These are phyloP conservation scores for Drosophila willistoni DNA, from an alignment of 1,140 invertebrate genomes.

Conservation along the genomic window DNA sequence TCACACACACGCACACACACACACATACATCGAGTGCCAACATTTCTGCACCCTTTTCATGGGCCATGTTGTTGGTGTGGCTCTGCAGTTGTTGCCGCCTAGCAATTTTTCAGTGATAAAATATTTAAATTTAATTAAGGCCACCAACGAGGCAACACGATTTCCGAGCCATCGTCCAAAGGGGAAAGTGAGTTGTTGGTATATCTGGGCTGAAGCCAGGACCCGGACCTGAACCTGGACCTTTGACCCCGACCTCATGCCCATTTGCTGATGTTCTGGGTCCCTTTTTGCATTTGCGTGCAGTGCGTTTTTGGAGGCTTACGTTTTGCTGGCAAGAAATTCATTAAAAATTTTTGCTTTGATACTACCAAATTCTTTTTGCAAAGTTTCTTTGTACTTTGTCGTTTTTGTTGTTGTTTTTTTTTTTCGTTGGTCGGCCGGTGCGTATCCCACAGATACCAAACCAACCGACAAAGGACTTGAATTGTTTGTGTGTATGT, in stretches of 20 bases:
- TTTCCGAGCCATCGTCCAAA: slow-evolving; percentile 70
- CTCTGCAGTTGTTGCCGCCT: slow-evolving; percentile 71
- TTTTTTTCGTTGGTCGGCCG: background rate
- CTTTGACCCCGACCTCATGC: slow-evolving; percentile 37
- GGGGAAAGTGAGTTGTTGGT: slow-evolving; percentile 50
- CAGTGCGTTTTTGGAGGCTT: slow-evolving; percentile 71
- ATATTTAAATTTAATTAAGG: slow-evolving; percentile 83
- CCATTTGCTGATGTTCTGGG: slow-evolving; percentile 20
- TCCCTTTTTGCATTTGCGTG: slow-evolving; percentile 56
- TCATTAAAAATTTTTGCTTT: slow-evolving; percentile 82
- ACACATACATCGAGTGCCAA: slow-evolving; percentile 38
- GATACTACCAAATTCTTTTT: slow-evolving; percentile 79
- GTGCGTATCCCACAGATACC: slow-evolving; percentile 45
- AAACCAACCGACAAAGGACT: slow-evolving; percentile 40
- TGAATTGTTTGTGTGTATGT: slow-evolving; percentile 22
- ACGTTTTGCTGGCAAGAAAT: slow-evolving; percentile 69
- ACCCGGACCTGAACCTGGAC: slow-evolving; percentile 19
- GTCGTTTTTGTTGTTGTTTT: background rate
- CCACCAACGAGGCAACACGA: slow-evolving; percentile 81
- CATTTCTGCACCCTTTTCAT: slow-evolving; percentile 74
- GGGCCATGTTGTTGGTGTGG: slow-evolving; percentile 39
- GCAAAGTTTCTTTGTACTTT: slow-evolving; percentile 71
- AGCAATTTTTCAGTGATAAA: slow-evolving; percentile 83
- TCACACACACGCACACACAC: no score
- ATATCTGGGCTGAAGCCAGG: background rate